Base-by-base conservation (phyloP, 2,797 vertebrate species). In the Alosa sapidissima region DNA sequence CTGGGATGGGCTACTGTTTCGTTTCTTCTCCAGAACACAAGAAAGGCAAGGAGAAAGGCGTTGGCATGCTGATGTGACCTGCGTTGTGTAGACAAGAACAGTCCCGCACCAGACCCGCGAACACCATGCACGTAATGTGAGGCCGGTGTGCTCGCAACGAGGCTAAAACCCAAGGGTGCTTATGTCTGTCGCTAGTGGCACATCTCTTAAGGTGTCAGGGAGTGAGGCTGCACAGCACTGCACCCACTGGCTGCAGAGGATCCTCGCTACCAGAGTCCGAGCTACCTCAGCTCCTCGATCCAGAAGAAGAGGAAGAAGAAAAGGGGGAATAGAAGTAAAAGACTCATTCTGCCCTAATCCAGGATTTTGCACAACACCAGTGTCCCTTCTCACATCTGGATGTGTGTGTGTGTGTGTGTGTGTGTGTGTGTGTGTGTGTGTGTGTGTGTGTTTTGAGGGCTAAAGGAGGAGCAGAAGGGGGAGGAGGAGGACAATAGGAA, bases 351-450 rank as follows among this genome's bases (percentile, higher is more conserved):
- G 7, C 60, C 60, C 62, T 33, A 9, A 33, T 33, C 62, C 24
- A 65, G 62, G 8, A 0, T 33, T 11, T 11, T 14, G 14, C 36
- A 41, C 13, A 75, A 41, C 68, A 36, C 33, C 13, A 45, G 33
- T 75, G 33, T 75, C 68, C 16, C 36, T 75, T 36, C 33, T 41
- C 11, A 28, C 28, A 6, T 68, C 8, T 28, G n/a, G n/a, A 33
- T n/a, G 21, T 62, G 5, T 33, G 28, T 68, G 62, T 68, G 62
- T 65, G 62, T 65, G 62, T 65, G 24, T 65, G 62, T 28, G n/a
- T 28, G 60, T 65, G 60, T 24, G 60, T 65, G n/a, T 28, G 62
- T 68, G 62, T 68, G 62, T 68, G 62, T 68, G 62, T 65, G 62
- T 65, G n/a, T 28, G 62, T 45, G 47, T 84, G 65, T n/a, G 48